A percentile compares a stretch with the other conserved stretches of the same genome.
Conservation (phyloP, 2,797 vertebrate species). For the Eleutherodactylus coqui region DNA sequence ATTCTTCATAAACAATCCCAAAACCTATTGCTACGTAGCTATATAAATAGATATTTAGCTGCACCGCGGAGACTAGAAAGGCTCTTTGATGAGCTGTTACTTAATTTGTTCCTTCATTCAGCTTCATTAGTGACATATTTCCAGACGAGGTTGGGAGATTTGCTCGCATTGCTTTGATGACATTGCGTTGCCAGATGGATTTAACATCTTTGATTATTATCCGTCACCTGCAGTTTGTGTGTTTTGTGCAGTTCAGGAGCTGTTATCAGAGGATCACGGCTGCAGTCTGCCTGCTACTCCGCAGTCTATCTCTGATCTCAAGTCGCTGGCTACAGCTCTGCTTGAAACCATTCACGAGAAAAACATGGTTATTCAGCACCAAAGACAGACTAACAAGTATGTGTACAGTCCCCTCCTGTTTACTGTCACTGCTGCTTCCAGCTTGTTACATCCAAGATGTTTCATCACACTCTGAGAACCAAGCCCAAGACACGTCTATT, state of each 20-base stretch:
- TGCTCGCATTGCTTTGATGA: not conserved
- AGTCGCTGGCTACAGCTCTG: slow-evolving; percentile 94
- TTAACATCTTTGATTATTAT: not conserved
- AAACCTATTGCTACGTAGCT: too few species aligned
- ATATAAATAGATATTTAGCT: not conserved
- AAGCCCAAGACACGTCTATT: not conserved
- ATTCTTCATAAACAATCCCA: not conserved
- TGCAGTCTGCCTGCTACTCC: slow-evolving; percentile 94
- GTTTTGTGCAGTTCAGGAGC: slow-evolving; percentile 76
- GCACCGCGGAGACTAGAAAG: not conserved
- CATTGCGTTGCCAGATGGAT: not conserved
- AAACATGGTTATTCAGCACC: slow-evolving; percentile 98
- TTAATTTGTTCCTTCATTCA: not conserved
- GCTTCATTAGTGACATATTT: not conserved
- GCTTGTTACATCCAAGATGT: slow-evolving; percentile 61
- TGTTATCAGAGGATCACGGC: slow-evolving; percentile 90
- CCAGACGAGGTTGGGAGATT: too few species aligned
- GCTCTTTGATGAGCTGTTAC: not conserved
- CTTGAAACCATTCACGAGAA: slow-evolving; percentile 98
- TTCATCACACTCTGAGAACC: not conserved
- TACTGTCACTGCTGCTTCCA: slow-evolving; percentile 66
- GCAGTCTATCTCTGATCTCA: slow-evolving; percentile 96
- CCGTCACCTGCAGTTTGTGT: not conserved
- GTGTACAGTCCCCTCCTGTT: slow-evolving; percentile 44
- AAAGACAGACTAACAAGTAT: slow-evolving; percentile 97